These are phyloP conservation scores for Pelochelys cantorii DNA, from an alignment of 2,797 vertebrate species.

Conservation along the genomic window DNA sequence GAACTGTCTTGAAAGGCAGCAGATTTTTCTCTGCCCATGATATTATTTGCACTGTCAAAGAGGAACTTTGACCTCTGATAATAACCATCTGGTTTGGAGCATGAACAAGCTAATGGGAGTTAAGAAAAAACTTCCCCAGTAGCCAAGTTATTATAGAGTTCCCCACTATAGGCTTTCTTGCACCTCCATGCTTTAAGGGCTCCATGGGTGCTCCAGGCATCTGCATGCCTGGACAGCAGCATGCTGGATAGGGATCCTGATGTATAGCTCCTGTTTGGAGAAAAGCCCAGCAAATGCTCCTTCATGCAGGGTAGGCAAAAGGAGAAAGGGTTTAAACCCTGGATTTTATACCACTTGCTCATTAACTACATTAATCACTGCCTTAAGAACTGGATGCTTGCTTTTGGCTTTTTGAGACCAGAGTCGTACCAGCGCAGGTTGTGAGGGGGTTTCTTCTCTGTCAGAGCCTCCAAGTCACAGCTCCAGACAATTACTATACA, in stretches of 20 bases:
- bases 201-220: no score
- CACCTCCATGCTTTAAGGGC: not conserved
- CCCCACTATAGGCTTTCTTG: not conserved
- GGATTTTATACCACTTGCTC: no score
- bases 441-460: not conserved
- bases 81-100: not conserved
- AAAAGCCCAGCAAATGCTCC: no score
- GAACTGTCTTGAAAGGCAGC: no score
- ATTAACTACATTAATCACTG: no score
- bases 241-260: no score
- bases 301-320: no score
- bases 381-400: not conserved
- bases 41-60: not conserved
- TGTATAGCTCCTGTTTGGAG: no score
- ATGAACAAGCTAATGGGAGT: not conserved
- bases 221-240: no score
- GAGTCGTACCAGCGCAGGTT: not conserved
- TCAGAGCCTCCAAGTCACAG: not conserved
- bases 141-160: not conserved
- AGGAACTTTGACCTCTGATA: not conserved
- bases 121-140: not conserved
- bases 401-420: not conserved
- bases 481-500: not conserved
- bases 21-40: no score
- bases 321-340: no score